Evolutionary conservation across 2,113 vertebrate species (phyloP).

Genomic region (Calonectris borealis): DNA sequence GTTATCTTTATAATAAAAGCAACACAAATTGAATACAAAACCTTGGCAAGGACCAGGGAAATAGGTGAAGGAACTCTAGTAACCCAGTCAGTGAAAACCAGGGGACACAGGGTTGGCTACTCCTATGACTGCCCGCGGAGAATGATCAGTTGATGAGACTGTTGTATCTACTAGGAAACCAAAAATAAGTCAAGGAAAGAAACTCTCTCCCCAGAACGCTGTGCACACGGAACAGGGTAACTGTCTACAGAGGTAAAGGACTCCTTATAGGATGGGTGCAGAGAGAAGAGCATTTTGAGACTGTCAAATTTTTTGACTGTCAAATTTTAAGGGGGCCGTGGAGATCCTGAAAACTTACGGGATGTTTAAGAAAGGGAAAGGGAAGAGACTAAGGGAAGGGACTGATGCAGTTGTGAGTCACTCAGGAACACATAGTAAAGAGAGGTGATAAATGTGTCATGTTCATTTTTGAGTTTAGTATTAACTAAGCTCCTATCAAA

Average conservation of each 20-base stretch:
- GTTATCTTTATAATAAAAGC: neutral
- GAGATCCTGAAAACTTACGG: neutral
- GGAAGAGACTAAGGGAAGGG: neutral
- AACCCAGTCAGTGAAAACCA: neutral
- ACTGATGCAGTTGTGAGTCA: neutral
- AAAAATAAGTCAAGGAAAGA: neutral
- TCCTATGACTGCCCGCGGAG: neutral
- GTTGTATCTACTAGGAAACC: neutral
- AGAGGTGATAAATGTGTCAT: neutral
- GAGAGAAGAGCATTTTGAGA: neutral
- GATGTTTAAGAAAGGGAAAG: neutral
- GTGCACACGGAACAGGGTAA: neutral
- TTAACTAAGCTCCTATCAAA: neutral
- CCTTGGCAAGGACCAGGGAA: neutral
- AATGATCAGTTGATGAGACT: neutral
- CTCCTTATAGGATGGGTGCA: neutral
- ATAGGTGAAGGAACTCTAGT: neutral
- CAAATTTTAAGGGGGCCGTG: rapidly evolving
- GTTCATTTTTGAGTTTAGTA: neutral
- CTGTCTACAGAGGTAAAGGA: neutral
- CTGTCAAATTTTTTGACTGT: neutral
- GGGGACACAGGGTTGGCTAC: neutral
- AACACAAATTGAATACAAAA: neutral
- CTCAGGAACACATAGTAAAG: neutral
- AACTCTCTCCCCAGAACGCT: neutral